phyloP scores from a whole-genome alignment of 2,797 vertebrate genomes.

The Pagetopsis macropterus region DNA sequence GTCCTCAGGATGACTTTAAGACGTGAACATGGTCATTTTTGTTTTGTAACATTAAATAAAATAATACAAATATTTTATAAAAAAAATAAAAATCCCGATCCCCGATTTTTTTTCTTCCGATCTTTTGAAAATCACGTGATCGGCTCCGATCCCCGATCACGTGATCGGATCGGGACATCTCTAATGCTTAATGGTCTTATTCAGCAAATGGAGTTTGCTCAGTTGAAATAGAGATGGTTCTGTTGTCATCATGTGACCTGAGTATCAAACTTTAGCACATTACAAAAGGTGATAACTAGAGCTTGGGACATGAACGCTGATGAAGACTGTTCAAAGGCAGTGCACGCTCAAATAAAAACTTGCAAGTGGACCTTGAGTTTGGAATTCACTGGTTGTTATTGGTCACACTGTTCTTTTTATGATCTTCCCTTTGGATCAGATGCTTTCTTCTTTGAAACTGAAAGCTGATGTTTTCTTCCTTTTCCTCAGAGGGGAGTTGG shows the following conservation, averaged over 20 bases:
- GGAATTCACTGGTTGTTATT: background rate
- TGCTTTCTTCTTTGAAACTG: background rate
- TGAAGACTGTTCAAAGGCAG: background rate
- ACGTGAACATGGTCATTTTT: too few species aligned
- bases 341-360: background rate
- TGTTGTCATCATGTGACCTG: background rate
- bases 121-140: too few species aligned
- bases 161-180: too few species aligned
- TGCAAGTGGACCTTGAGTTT: background rate
- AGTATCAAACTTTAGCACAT: background rate
- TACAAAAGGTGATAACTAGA: background rate
- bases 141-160: too few species aligned
- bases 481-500: background rate
- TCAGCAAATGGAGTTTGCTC: background rate
- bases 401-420: background rate
- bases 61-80: too few species aligned
- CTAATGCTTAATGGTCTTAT: background rate
- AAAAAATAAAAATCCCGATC: too few species aligned
- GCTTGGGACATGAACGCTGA: background rate
- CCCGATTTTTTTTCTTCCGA: too few species aligned
- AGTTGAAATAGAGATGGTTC: background rate
- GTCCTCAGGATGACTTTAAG: too few species aligned
- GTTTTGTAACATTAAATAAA: too few species aligned
- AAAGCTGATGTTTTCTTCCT: constrained; percentile 7
- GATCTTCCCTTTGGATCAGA: background rate